Evolutionary conservation across 2,888 invertebrate genomes (phyloP).

Genomic region (Drosophila cognata): DNA sequence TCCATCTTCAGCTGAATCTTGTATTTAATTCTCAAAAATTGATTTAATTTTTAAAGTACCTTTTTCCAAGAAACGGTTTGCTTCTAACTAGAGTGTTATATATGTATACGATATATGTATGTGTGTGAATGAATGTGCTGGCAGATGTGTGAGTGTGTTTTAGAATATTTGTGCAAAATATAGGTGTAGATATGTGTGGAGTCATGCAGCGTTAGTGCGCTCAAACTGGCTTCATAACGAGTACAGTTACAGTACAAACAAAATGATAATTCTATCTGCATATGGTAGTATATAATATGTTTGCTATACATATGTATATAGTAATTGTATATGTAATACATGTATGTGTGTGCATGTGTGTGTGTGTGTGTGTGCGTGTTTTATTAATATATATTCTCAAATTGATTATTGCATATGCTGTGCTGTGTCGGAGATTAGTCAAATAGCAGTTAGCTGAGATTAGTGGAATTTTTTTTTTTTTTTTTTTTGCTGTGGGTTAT

Average conservation of each 20-base stretch:
- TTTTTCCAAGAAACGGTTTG: neutral
- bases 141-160: conserved; percentile 15
- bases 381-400: conserved; percentile 52
- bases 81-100: neutral
- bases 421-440: conserved; percentile 47
- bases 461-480: conserved; percentile 54
- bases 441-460: conserved; percentile 53
- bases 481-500: conserved; percentile 38
- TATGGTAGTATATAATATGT: conserved; percentile 24
- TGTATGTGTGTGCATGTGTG: neutral
- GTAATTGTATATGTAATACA: conserved; percentile 14
- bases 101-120: neutral
- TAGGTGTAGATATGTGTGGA: conserved; percentile 44
- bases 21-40: neutral
- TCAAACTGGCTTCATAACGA: conserved; percentile 48
- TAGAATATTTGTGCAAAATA: conserved; percentile 50
- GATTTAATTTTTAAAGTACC: too few relatives aligned
- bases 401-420: conserved; percentile 57
- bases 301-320: conserved; percentile 21
- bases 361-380: neutral
- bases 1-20: neutral
- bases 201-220: conserved; percentile 73
- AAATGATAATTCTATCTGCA: conserved; percentile 45
- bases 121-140: neutral
- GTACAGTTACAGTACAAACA: conserved; percentile 50